Evolutionary conservation across 2,888 invertebrate species (phyloP), one percentile per base, ranked within the genome.

Genomic region (Diadegma fenestrale): DNA sequence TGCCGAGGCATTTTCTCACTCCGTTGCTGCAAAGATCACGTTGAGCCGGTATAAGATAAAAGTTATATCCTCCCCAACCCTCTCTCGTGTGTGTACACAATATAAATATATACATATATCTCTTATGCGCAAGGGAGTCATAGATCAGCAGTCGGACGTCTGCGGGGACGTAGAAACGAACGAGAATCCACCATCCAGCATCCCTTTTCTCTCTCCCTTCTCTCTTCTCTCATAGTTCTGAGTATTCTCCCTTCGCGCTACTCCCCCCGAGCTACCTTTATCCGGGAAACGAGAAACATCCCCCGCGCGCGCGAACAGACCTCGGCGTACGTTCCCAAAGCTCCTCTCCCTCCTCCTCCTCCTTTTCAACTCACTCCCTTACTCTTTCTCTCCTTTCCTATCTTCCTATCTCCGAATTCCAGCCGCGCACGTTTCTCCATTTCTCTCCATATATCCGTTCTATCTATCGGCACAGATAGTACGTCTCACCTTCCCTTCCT

Each of bases 121-220:
- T 88, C 93, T 92, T 92, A 93, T 93, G 93, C 93, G 92, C 93
- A 90, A 91, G 93, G 93, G 93, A 93, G 92, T 93, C 94, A 91
- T 94, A 92, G 88, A 92, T 94, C 94, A 93, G 89, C 90, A 89
- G 91, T 89, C 88, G 93, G 92, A 93, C 93, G 93, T 93, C 92
- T 93, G 92, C 92, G 92, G 93, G 93, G 93, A 93, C 93, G 93
- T 89, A 90, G 89, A 90, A 89, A 87, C 89, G 90, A 88, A 87
- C 87, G 88, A 83, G 83, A 86, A 87, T 78, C 86, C 85, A 76
- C 85, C 85, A 82, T 54, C 82, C 83, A 84, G 88, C 91, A 90
- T 90, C 89, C 91, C 86, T 73, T 73, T 84, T 82, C 71, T 66
- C 69, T 37, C 69, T 77, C 58, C 30, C 69, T 76, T 89, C 90